Evolutionary conservation across 2,888 invertebrate genomes (phyloP), one percentile per base, ranked within the genome.

Genomic region (Leptopilina drosophilae): DNA sequence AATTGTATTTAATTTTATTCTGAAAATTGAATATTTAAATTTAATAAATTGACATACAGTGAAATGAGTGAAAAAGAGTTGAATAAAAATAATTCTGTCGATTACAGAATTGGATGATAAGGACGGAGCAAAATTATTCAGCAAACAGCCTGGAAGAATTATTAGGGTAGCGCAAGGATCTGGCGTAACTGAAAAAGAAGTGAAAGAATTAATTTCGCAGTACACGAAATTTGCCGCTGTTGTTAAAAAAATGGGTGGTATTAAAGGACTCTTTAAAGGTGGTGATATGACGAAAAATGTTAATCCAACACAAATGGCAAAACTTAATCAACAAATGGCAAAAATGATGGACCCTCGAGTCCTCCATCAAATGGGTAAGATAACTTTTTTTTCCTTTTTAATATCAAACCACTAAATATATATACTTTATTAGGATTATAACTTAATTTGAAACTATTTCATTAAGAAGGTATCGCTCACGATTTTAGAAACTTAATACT

Each of bases 271-370:
- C 40, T 99, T 99, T 92, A 99, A 98, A 93, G 98, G 98, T 79
- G 99, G 99, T 59, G 99, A 99, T 90, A 98, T 99, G 96, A 96
- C 98, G 5, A 99, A 99, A 92, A 99, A 99, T 92, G 98, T 99
- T 0, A 99, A 99, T 92, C 98, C 97, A 85, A 96, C 96, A 56
- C 99, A 99, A 93, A 99, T 99, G 98, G 97, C 98, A 0, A 99
- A 99, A 92, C 94, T 99, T 11, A 99, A 99, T 92, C 98, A 99
- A 92, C 99, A 99, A 93, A 99, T 99, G 98, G 99, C 99, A 7
- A 98, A 98, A 92, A 99, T 99, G 98, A 99, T 99, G 96, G 99
- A 99, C 93, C 99, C 99, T 0, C 94, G 98, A 80, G 98, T 99
- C 85, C 93, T 99, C 76, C 98, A 99, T 88, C 99, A 99, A 91